These are phyloP conservation scores for Euzetes globulus DNA, from an alignment of 2,888 invertebrate species.

Conservation along the genomic window DNA sequence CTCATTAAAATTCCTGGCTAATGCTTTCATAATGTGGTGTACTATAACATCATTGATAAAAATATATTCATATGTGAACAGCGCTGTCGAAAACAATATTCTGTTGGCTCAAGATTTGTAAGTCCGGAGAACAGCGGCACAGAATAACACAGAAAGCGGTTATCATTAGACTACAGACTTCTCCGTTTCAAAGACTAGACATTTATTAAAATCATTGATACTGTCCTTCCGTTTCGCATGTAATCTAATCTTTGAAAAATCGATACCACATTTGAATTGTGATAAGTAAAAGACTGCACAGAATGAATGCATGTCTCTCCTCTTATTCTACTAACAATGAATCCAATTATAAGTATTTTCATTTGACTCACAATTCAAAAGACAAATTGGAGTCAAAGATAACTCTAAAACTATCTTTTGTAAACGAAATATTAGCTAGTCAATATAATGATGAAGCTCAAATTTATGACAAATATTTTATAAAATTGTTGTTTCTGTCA, in stretches of 20 bases:
- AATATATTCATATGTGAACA: background rate
- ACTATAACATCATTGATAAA: conserved; percentile 4
- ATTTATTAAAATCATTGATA: background rate
- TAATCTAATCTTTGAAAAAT: conserved; percentile 4
- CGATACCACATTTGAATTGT: background rate
- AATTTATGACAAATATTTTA: too few species aligned
- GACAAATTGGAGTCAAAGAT: too few species aligned
- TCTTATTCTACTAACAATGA: background rate
- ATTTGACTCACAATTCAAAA: too few species aligned
- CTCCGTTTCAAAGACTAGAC: background rate
- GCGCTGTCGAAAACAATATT: background rate
- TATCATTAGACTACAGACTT: background rate
- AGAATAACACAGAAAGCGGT: background rate
- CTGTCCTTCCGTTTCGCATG: conserved; percentile 24
- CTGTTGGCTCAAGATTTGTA: background rate
- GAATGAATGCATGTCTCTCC: background rate
- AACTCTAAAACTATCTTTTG: too few species aligned
- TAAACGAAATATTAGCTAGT: too few species aligned
- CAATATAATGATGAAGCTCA: too few species aligned
- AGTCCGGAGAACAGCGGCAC: background rate
- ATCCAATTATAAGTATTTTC: background rate
- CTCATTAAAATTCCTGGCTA: conserved; percentile 26
- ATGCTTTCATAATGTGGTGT: conserved; percentile 16
- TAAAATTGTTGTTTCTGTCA: too few species aligned
- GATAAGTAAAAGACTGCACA: background rate